Evolutionary conservation across 2,888 invertebrate species (phyloP).

Genomic region (Ecliptopera silaceata): DNA sequence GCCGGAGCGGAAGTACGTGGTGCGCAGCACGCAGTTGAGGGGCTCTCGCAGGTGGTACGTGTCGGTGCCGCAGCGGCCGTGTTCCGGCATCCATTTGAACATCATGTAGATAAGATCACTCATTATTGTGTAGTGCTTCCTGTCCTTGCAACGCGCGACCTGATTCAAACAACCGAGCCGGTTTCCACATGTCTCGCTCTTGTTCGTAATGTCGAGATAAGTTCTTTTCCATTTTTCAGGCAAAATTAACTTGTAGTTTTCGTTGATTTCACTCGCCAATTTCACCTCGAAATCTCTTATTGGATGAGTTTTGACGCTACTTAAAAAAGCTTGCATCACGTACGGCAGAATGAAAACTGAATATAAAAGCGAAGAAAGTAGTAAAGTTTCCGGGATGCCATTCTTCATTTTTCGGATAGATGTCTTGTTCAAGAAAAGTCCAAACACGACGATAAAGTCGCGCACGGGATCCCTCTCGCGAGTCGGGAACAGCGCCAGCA

Average conservation of each 20-base stretch:
- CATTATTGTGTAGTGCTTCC: conserved; percentile 39
- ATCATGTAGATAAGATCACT: conserved; percentile 30
- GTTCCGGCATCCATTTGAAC: conserved; percentile 36
- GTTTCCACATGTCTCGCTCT: conserved; percentile 33
- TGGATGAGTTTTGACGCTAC: conserved; percentile 43
- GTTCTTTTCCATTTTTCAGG: conserved; percentile 14
- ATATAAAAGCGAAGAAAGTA: conserved; percentile 41
- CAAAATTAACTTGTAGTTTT: conserved; percentile 25
- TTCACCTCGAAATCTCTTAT: conserved; percentile 40
- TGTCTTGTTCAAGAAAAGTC: conserved; percentile 46
- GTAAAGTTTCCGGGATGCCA: conserved; percentile 37
- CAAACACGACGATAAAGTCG: conserved; percentile 43
- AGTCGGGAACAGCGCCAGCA: conserved; percentile 39
- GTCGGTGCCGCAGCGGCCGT: conserved; percentile 36
- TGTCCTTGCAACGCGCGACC: conserved; percentile 30
- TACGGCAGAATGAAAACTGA: conserved; percentile 45
- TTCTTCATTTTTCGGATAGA: conserved; percentile 26
- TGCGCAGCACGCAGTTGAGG: conserved; percentile 31
- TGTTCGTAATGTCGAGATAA: background rate
- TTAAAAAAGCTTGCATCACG: conserved; percentile 44
- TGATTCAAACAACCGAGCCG: conserved; percentile 40
- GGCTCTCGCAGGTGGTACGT: conserved; percentile 40
- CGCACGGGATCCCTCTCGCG: conserved; percentile 32
- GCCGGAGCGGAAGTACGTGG: conserved; percentile 48
- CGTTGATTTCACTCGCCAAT: conserved; percentile 29